A percentile compares a stretch with the other conserved stretches of the same genome.
phyloP scores from a whole-genome alignment of 2,113 vertebrate genomes.

The Platysternon megacephalum region DNA sequence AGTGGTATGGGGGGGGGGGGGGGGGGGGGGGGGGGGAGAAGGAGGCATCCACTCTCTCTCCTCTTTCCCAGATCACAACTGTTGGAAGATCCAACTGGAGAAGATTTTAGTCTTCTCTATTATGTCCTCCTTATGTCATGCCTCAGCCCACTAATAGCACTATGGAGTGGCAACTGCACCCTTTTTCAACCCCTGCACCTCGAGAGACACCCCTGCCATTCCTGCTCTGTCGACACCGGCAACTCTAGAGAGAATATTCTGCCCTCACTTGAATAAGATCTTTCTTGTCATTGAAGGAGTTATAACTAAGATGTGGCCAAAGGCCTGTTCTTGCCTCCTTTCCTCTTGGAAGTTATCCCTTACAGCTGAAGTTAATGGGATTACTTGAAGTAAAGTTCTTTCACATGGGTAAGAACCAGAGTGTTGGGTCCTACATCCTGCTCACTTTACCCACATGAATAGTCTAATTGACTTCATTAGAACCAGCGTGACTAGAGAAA shows the following conservation, averaged over 20 bases:
- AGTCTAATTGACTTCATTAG: neutral
- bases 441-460: neutral
- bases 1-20: no score
- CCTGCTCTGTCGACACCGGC: neutral
- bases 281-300: neutral
- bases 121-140: no score
- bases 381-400: neutral
- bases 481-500: neutral
- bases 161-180: rapidly evolving
- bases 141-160: no score
- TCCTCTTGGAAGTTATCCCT: neutral
- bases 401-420: neutral
- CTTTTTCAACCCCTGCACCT: neutral
- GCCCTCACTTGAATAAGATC: neutral
- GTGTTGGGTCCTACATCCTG: neutral
- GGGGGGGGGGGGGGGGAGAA: no score
- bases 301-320: neutral
- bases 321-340: neutral
- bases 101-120: no score
- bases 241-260: neutral
- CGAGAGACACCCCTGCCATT: neutral
- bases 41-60: no score
- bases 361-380: neutral
- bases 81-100: no score
- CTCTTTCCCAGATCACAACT: no score